Percentiles rank a stretch among this genome's conserved stretches.
These are phyloP conservation scores for Spodoptera picta DNA, from an alignment of 2,888 invertebrate genomes.

Conservation along the genomic window DNA sequence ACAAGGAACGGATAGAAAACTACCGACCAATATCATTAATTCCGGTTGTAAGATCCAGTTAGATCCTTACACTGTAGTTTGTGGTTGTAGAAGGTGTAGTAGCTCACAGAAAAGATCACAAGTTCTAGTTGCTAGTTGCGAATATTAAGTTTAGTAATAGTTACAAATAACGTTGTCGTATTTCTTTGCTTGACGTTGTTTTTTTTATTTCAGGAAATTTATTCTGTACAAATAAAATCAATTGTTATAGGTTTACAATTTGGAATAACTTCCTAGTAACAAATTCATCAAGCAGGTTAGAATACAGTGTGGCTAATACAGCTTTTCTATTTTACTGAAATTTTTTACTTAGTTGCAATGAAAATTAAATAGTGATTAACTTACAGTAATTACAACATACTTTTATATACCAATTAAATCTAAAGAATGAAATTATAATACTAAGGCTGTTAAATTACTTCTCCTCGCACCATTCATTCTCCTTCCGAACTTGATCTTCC, in stretches of 20 bases:
- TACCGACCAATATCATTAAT: too few species aligned
- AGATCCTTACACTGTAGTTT: too few species aligned
- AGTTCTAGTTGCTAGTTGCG: too few species aligned
- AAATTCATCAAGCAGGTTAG: constrained; percentile 8
- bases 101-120: too few species aligned
- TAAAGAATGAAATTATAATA: constrained; percentile 48
- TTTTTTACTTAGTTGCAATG: constrained; percentile 10
- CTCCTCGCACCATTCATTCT: constrained; percentile 98
- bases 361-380: constrained; percentile 38
- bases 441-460: constrained; percentile 85
- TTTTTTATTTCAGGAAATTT: constrained; percentile 45
- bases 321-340: constrained; percentile 11
- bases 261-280: constrained; percentile 17
- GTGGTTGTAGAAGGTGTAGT: too few species aligned
- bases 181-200: too few species aligned
- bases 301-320: constrained; percentile 16
- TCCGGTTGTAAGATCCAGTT: too few species aligned
- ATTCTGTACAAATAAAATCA: constrained; percentile 43
- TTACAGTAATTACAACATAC: constrained; percentile 44
- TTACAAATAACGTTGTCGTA: too few species aligned
- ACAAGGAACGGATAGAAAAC: too few species aligned
- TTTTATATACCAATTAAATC: constrained; percentile 49
- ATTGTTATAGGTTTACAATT: constrained; percentile 16
- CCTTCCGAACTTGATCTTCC: constrained; percentile 99
- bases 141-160: too few species aligned